A percentile compares a stretch with the other conserved stretches of the same genome.
These are phyloP conservation scores for Rhodophaea formosa DNA, from an alignment of 2,888 invertebrate species.

Conservation along the genomic window DNA sequence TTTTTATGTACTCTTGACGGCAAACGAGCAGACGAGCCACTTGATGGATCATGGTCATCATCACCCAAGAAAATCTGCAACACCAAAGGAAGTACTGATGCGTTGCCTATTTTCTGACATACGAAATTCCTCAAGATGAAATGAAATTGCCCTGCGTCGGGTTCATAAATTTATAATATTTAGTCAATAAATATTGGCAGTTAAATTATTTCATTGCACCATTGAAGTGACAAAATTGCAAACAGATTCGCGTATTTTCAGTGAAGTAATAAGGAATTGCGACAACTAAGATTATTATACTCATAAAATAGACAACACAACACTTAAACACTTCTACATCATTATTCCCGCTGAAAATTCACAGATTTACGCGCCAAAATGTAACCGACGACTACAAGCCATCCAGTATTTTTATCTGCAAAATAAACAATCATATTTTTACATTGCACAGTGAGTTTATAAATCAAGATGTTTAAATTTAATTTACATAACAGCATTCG, in stretches of 20 bases:
- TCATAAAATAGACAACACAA: background rate
- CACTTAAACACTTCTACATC: background rate
- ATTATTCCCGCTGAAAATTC: background rate
- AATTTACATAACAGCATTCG: conserved; percentile 24
- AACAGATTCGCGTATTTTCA: background rate
- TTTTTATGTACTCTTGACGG: too few relatives aligned
- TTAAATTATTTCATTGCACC: background rate
- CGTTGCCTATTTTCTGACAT: too few relatives aligned
- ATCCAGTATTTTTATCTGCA: background rate
- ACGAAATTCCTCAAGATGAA: too few relatives aligned
- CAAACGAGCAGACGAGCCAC: too few relatives aligned
- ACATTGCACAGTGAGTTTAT: conserved; percentile 24
- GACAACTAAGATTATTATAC: background rate
- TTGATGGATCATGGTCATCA: too few relatives aligned
- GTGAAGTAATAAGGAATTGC: background rate
- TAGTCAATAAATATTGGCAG: background rate
- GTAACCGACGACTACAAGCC: background rate
- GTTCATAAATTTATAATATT: background rate
- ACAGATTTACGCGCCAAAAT: conserved; percentile 1
- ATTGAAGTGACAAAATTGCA: background rate
- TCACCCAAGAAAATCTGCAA: too few relatives aligned
- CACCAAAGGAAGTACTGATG: too few relatives aligned
- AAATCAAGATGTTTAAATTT: conserved; percentile 29
- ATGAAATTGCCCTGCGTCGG: background rate
- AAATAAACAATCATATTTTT: conserved; percentile 29